Conservation (phyloP, 2,797 vertebrate species). For the Neoniphon sammara region DNA sequence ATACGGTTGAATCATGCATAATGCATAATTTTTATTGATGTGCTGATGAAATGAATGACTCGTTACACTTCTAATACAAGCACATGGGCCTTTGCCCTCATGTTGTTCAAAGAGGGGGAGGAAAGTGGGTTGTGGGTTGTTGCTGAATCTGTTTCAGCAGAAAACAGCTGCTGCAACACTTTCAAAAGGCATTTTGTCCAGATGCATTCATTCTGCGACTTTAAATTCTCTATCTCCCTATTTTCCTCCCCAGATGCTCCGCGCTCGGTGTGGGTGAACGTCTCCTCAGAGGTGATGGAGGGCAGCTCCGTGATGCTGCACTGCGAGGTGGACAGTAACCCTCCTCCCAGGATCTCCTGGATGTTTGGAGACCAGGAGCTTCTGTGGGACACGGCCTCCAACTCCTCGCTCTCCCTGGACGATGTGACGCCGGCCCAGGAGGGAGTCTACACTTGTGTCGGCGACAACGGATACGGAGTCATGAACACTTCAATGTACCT, state of each 20-base stretch:
- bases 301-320: constrained; percentile 86
- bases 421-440: constrained; percentile 84
- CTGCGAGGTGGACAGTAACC: constrained; percentile 92
- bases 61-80: too few relatives aligned
- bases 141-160: too few relatives aligned
- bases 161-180: too few relatives aligned
- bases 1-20: too few relatives aligned
- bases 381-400: constrained; percentile 84
- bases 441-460: constrained; percentile 89
- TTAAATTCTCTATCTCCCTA: too few relatives aligned
- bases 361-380: constrained; percentile 84
- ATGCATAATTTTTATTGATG: too few relatives aligned
- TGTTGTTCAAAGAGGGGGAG: too few relatives aligned
- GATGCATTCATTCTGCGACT: too few relatives aligned
- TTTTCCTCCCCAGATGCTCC: constrained; percentile 81
- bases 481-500: constrained; percentile 91
- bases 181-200: too few relatives aligned
- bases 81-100: too few relatives aligned
- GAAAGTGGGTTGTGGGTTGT: too few relatives aligned
- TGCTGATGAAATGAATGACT: too few relatives aligned
- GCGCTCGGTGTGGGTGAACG: constrained; percentile 88
- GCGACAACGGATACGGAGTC: constrained; percentile 87
- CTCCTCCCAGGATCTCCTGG: constrained; percentile 87
- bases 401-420: constrained; percentile 84
- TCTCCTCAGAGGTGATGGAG: constrained; percentile 89